phyloP scores from a whole-genome alignment of 1,140 invertebrate genomes.

The Bursaphelenchus mucronatus region DNA sequence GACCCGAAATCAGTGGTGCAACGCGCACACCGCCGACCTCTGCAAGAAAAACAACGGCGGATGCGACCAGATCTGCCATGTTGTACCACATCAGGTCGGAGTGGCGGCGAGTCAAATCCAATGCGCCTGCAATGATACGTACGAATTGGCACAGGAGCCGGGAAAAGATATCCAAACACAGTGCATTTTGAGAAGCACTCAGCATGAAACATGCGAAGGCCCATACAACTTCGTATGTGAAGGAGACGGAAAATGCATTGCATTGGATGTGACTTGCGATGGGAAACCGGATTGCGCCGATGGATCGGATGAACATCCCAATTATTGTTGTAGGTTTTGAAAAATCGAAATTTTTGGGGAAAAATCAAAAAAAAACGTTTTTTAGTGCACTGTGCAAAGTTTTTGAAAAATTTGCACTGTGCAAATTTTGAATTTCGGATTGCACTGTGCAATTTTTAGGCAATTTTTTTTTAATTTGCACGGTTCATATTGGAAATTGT shows the following conservation, averaged over 20 bases:
- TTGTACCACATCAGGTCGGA: slow-evolving; percentile 64
- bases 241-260: slow-evolving; percentile 68
- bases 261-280: slow-evolving; percentile 69
- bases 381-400: too few relatives aligned
- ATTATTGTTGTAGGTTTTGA: slow-evolving; percentile 75
- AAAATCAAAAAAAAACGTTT: too few relatives aligned
- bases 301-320: slow-evolving; percentile 82
- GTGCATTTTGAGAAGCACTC: slow-evolving; percentile 70
- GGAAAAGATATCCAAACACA: slow-evolving; percentile 57
- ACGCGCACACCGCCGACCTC: slow-evolving; percentile 73
- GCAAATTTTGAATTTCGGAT: too few relatives aligned
- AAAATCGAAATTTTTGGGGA: not conserved
- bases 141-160: slow-evolving; percentile 79
- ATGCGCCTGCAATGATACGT: slow-evolving; percentile 68
- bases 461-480: too few relatives aligned
- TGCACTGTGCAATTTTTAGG: too few relatives aligned
- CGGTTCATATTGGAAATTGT: too few relatives aligned
- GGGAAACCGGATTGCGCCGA: slow-evolving; percentile 85
- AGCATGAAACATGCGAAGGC: slow-evolving; percentile 67
- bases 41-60: slow-evolving; percentile 90
- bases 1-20: slow-evolving; percentile 54
- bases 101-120: slow-evolving; percentile 42
- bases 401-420: too few relatives aligned
- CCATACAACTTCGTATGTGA: slow-evolving; percentile 60
- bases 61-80: slow-evolving; percentile 88